phyloP scores from a whole-genome alignment of 1,140 invertebrate genomes.

The Calliopsis andreniformis region DNA sequence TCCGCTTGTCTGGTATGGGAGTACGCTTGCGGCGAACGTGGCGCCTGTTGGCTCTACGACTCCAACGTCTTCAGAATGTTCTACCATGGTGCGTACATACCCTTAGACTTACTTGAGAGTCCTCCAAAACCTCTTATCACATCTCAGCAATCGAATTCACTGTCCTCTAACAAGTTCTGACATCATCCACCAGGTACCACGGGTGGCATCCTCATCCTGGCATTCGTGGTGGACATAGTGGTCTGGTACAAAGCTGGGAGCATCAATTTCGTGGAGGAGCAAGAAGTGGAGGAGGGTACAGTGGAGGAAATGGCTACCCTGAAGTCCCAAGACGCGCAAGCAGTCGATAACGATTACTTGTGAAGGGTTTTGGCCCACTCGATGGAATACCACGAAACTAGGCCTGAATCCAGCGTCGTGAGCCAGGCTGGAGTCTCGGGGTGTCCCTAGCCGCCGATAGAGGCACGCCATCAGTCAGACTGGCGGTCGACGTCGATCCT shows the following conservation, averaged over 20 bases:
- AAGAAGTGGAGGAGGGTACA: conserved; percentile 73
- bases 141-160: not conserved
- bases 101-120: conserved; percentile 15
- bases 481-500: conserved; percentile 1
- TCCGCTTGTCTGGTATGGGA: conserved; percentile 95
- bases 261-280: conserved; percentile 87
- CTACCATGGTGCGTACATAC: conserved; percentile 88
- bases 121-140: not conserved
- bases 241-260: conserved; percentile 92
- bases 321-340: conserved; percentile 76
- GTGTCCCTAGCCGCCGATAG: conserved; percentile 25
- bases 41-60: conserved; percentile 92
- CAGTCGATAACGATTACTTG: conserved; percentile 76
- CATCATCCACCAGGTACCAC: conserved; percentile 85
- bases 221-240: conserved; percentile 90
- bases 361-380: conserved; percentile 57
- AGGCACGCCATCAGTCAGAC: conserved; percentile 16
- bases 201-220: conserved; percentile 89
- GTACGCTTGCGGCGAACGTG: conserved; percentile 89
- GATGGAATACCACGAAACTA: conserved; percentile 33
- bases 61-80: conserved; percentile 90
- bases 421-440: conserved; percentile 23
- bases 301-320: conserved; percentile 79
- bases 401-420: conserved; percentile 47
- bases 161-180: not conserved